A percentile compares a stretch with the other conserved stretches of the same genome.
Conservation (phyloP, 2,797 vertebrate species). For the Sebastes itinus region DNA sequence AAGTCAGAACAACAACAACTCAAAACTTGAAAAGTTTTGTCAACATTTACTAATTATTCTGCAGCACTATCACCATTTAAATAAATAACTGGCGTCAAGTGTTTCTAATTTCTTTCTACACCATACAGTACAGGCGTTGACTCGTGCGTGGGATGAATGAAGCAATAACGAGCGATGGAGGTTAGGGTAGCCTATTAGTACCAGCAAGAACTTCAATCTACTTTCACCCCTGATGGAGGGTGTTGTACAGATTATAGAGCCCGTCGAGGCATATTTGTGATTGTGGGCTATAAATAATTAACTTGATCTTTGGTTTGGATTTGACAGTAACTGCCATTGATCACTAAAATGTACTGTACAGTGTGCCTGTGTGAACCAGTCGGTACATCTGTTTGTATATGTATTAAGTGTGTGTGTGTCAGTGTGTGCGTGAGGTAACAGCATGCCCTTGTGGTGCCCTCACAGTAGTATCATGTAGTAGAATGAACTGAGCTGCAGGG, state of each 20-base stretch:
- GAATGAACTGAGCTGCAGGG: conserved; percentile 19
- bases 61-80: too few relatives aligned
- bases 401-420: neutral
- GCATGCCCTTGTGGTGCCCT: conserved; percentile 50
- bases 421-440: conserved; percentile 9
- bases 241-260: neutral
- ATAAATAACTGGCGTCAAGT: too few relatives aligned
- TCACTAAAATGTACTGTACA: neutral
- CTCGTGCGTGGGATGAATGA: too few relatives aligned
- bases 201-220: too few relatives aligned
- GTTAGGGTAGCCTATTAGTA: too few relatives aligned
- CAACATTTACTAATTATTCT: too few relatives aligned
- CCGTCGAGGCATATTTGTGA: neutral
- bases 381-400: neutral
- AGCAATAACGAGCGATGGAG: too few relatives aligned
- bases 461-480: conserved; percentile 24
- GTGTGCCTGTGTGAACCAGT: neutral
- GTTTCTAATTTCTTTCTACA: too few relatives aligned
- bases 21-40: too few relatives aligned
- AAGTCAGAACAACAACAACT: too few relatives aligned
- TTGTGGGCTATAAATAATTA: neutral
- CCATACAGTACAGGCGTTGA: too few relatives aligned
- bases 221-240: too few relatives aligned
- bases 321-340: neutral
- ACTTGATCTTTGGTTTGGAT: neutral